Conservation (phyloP, 2,797 vertebrate species). For the Eospalax fontanierii region DNA sequence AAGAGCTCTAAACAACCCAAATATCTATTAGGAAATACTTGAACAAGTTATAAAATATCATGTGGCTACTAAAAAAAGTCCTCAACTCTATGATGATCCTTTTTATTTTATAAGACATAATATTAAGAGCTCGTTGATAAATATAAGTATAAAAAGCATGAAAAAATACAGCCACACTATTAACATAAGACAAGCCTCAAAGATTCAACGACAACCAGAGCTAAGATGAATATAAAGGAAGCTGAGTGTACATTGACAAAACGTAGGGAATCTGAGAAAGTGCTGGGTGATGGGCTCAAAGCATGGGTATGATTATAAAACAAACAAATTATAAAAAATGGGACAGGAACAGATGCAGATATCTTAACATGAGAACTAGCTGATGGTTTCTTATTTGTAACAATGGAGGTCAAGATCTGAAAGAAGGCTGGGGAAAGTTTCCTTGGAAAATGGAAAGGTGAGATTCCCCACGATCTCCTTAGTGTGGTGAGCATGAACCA, state of each 20-base stretch:
- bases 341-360: neutral
- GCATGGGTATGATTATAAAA: neutral
- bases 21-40: neutral
- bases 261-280: neutral
- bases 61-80: neutral
- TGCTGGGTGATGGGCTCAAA: neutral
- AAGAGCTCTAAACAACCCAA: neutral
- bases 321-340: slow-evolving; percentile 35
- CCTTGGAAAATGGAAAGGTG: neutral
- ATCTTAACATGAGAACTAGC: neutral
- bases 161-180: neutral
- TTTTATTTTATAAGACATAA: slow-evolving; percentile 57
- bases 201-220: no score
- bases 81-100: neutral
- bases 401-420: neutral
- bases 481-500: neutral
- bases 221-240: neutral
- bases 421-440: neutral
- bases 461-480: neutral
- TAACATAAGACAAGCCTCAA: neutral
- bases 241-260: neutral
- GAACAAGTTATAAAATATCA: neutral
- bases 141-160: neutral
- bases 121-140: neutral
- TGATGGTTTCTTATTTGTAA: neutral